Percentiles rank a stretch among this genome's conserved stretches.
These are phyloP conservation scores for Thalassarche chlororhynchos DNA, from an alignment of 2,113 vertebrate genomes.

Conservation along the genomic window DNA sequence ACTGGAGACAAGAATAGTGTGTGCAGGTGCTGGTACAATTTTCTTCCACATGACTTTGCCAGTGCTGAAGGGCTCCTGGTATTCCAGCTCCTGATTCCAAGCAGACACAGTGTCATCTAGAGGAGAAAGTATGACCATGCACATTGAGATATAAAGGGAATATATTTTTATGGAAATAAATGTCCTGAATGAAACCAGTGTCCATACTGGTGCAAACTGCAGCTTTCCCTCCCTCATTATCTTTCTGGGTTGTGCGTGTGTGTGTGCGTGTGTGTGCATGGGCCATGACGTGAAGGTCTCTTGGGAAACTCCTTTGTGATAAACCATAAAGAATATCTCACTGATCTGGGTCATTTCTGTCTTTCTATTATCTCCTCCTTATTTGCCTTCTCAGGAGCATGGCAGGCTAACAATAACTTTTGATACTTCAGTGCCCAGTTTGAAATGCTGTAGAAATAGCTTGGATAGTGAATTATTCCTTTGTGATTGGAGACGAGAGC, in stretches of 20 bases:
- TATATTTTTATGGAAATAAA: background rate
- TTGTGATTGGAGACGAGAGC: slow-evolving; percentile 55
- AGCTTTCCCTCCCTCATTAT: background rate
- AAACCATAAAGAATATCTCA: background rate
- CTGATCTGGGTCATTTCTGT: slow-evolving; percentile 27
- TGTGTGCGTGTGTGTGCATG: background rate
- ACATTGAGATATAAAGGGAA: background rate
- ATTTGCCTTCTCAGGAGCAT: slow-evolving; percentile 8
- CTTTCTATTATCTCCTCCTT: slow-evolving; percentile 30
- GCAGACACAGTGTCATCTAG: slow-evolving; percentile 68
- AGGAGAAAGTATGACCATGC: slow-evolving; percentile 15
- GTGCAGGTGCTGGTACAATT: slow-evolving; percentile 39
- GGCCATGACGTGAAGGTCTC: background rate
- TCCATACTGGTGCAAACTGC: background rate
- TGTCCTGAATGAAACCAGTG: background rate
- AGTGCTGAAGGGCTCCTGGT: slow-evolving; percentile 4
- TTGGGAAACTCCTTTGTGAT: slow-evolving; percentile 54
- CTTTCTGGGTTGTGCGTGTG: background rate
- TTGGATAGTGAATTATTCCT: slow-evolving; percentile 42
- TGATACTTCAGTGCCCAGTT: slow-evolving; percentile 39
- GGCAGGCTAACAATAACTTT: slow-evolving; percentile 24
- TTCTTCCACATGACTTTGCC: slow-evolving; percentile 20
- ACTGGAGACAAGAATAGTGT: background rate
- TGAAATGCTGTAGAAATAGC: slow-evolving; percentile 53
- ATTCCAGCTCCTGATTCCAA: slow-evolving; percentile 2